phyloP scores from a whole-genome alignment of 2,888 invertebrate genomes.

The Biston betularia region DNA sequence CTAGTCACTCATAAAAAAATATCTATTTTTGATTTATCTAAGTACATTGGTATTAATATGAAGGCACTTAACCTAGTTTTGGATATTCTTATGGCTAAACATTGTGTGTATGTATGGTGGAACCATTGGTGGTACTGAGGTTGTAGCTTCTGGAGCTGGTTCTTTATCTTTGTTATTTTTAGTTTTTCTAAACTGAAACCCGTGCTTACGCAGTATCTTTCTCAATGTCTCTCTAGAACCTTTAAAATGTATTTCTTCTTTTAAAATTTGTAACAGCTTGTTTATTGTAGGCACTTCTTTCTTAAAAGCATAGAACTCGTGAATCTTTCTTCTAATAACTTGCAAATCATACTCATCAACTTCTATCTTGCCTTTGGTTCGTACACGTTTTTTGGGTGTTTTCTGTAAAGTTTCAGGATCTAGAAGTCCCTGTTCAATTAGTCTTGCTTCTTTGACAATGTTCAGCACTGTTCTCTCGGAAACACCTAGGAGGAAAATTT shows the following conservation, averaged over 20 bases:
- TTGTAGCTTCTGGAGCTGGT: constrained; percentile 60
- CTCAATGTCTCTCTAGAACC: constrained; percentile 78
- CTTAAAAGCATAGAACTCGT: constrained; percentile 81
- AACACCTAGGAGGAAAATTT: constrained; percentile 62
- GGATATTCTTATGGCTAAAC: constrained; percentile 79
- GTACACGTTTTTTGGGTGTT: constrained; percentile 74
- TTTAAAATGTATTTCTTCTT: constrained; percentile 80
- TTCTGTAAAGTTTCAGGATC: constrained; percentile 79
- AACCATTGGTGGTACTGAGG: constrained; percentile 74
- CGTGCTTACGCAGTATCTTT: constrained; percentile 79
- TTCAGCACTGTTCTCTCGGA: constrained; percentile 79
- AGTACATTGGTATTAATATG: neutral
- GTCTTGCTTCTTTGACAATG: constrained; percentile 78
- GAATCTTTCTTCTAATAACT: constrained; percentile 77
- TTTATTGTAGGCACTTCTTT: constrained; percentile 82
- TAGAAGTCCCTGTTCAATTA: constrained; percentile 77
- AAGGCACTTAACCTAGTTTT: constrained; percentile 42
- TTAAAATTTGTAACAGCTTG: constrained; percentile 76
- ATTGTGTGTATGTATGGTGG: constrained; percentile 77
- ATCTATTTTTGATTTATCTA: neutral
- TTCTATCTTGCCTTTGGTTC: constrained; percentile 80
- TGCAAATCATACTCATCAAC: constrained; percentile 79
- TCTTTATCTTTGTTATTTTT: constrained; percentile 80
- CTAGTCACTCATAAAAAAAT: neutral
- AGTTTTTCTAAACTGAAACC: constrained; percentile 80